Evolutionary conservation across 2,113 vertebrate genomes (phyloP).

Genomic region (Periophthalmus modestus): DNA sequence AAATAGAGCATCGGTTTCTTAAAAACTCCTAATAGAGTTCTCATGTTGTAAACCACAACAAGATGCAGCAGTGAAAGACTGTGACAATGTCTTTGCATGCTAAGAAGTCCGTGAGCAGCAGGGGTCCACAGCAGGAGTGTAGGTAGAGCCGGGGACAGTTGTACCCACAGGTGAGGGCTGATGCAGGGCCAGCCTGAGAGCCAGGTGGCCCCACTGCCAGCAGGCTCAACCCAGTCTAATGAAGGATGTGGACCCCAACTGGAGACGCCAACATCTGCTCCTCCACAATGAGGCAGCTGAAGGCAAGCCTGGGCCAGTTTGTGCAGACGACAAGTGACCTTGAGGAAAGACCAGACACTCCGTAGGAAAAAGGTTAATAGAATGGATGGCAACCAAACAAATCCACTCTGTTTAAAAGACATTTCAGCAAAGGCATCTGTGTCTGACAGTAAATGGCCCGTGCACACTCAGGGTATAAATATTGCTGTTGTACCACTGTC

Average conservation of each 20-base stretch:
- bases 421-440: constrained; percentile 61
- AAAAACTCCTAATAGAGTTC: constrained; percentile 68
- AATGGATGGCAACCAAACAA: constrained; percentile 55
- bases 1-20: constrained; percentile 60
- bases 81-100: constrained; percentile 24
- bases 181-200: constrained; percentile 64
- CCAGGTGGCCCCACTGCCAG: constrained; percentile 75
- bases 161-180: constrained; percentile 73
- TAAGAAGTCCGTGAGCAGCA: constrained; percentile 21
- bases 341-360: constrained; percentile 65
- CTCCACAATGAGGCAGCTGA: constrained; percentile 70
- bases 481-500: constrained; percentile 62
- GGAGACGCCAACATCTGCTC: constrained; percentile 80
- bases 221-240: constrained; percentile 71
- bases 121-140: constrained; percentile 40
- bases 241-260: constrained; percentile 76
- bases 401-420: constrained; percentile 51
- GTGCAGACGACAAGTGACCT: constrained; percentile 67
- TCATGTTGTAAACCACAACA: constrained; percentile 64
- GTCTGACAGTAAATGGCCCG: constrained; percentile 56
- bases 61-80: constrained; percentile 35
- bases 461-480: constrained; percentile 55
- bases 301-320: constrained; percentile 57
- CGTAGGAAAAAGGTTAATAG: constrained; percentile 59
- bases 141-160: constrained; percentile 35